Conservation (phyloP, 1,140 invertebrate species). For the Zaprionus nigranus region DNA sequence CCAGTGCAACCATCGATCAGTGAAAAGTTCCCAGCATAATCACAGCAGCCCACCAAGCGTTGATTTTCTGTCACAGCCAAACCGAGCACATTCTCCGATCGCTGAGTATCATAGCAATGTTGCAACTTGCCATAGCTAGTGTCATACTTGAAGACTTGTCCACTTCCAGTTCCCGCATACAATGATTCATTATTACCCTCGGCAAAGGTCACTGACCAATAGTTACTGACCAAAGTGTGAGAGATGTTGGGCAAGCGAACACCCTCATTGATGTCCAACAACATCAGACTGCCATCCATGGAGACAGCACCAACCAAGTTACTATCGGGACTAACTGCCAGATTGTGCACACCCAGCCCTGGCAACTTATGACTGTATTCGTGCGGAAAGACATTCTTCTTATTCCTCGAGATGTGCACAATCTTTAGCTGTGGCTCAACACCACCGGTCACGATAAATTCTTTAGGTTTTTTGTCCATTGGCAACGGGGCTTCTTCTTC, state of each 20-base stretch:
- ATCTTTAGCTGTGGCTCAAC: slow-evolving; percentile 5
- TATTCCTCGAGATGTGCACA: background rate
- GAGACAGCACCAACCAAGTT: slow-evolving; percentile 21
- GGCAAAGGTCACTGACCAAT: slow-evolving; percentile 31
- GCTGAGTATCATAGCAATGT: slow-evolving; percentile 20
- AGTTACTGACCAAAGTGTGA: slow-evolving; percentile 24
- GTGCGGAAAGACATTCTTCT: slow-evolving; percentile 8
- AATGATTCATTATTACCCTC: background rate
- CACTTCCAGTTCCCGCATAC: slow-evolving; percentile 34
- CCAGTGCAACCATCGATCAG: slow-evolving; percentile 29
- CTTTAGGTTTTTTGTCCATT: slow-evolving; percentile 4
- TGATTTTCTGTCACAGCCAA: slow-evolving; percentile 17
- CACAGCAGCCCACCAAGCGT: slow-evolving; percentile 13
- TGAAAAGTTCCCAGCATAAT: slow-evolving; percentile 23
- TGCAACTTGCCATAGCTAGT: slow-evolving; percentile 6
- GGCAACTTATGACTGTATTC: slow-evolving; percentile 19
- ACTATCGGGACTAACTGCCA: slow-evolving; percentile 32
- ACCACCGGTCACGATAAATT: slow-evolving; percentile 36
- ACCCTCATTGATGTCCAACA: slow-evolving; percentile 21
- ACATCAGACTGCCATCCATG: slow-evolving; percentile 26
- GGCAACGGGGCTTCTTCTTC: background rate
- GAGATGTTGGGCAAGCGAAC: slow-evolving; percentile 17
- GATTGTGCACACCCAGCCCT: slow-evolving; percentile 24
- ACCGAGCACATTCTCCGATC: slow-evolving; percentile 16
- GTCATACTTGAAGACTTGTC: slow-evolving; percentile 30